Base-by-base conservation (phyloP, 2,888 invertebrate species). In the Phengaris arion region DNA sequence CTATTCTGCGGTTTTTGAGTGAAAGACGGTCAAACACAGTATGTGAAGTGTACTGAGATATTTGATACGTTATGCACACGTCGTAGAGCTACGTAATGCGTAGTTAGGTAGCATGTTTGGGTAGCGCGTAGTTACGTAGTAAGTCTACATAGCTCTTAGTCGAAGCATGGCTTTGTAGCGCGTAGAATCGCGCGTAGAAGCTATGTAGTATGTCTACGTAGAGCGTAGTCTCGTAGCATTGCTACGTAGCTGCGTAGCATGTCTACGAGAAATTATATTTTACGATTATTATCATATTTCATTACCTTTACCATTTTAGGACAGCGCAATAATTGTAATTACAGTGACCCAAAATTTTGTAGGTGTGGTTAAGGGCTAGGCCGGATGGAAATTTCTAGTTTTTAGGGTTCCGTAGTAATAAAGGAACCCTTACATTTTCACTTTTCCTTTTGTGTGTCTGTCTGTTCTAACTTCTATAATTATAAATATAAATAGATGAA, bases 251-350 rank as follows among this genome's bases (percentile, higher is more conserved):
- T 4, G 2, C 57, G 15, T 59, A 59, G 57, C 57, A 59, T 59
- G 57, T 22, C 57, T 59, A 59, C 9, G 57, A 9, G 22, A 35
- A 35, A 64, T 64, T 64, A 64, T 64, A 64, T 64, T 64, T 64
- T 35, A 64, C 64, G 64, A 64, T 64, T 64, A 64, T 64, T 64
- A 13, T 64, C 64, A 64, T 64, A 64, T 64, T 64, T 64, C 64
- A 64, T 35, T 64, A 64, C 64, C 9, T 59, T 59, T 59, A 22
- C 59, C 64, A 35, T 64, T 52, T 64, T 64, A 64, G 64, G 35
- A 45, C 35, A 64, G 35, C 35, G 35, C 6, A 13, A 64, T 64
- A 64, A 64, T 64, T 64, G 64, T 64, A 64, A 64, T 64, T 64
- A 64, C 12, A 64, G 35, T 64, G 35, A 64, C 64, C 64, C 35